Evolutionary conservation across 2,113 vertebrate species (phyloP), one percentile per base, ranked within the genome.

Genomic region (Clarias macrocephalus): DNA sequence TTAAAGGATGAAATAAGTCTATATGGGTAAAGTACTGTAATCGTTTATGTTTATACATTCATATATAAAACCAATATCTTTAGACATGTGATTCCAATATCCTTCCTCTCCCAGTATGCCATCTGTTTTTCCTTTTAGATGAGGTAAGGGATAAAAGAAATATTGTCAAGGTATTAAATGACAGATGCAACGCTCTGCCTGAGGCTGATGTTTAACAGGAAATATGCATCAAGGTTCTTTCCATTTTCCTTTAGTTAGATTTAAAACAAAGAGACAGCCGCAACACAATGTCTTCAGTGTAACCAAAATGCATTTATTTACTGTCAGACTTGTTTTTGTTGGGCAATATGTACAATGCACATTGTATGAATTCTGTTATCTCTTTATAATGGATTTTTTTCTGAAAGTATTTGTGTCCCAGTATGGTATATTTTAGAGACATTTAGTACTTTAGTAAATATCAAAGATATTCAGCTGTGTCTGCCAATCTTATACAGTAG

Each of bases 291-390:
- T 81, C 18, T 87, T 88, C 82, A 77, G 82, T 88, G 77, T 91
- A 89, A 91, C 80, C 89, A 57, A 66, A 91, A 87, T 62, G 89
- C 60, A 91, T 92, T 92, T 93, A 91, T 93, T 93, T 89, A 91
- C 82, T 92, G 84, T 91, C 88, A 90, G 79, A 23, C 57, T 81
- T 62, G 79, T 62, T 81, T 60, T 81, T 19, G 56, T 37, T 8
- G 13, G 76, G 62, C 62, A 59, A n/a, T 80, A 42, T 80, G 54
- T 57, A 86, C 48, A 80, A 68, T 33, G 21, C 5, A 80, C 28
- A 57, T 54, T 79, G 60, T 85, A 79, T 56, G 48, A 86, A 80
- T 68, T 75, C n/a, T 66, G 42, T 68, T 79, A 77, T 33, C 30
- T 30, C 12, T 54, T 57, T 54, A 85, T 65, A 73, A 54, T 77